These are phyloP conservation scores for Drosophila subsilvestris DNA, from an alignment of 2,888 invertebrate species.

Conservation along the genomic window DNA sequence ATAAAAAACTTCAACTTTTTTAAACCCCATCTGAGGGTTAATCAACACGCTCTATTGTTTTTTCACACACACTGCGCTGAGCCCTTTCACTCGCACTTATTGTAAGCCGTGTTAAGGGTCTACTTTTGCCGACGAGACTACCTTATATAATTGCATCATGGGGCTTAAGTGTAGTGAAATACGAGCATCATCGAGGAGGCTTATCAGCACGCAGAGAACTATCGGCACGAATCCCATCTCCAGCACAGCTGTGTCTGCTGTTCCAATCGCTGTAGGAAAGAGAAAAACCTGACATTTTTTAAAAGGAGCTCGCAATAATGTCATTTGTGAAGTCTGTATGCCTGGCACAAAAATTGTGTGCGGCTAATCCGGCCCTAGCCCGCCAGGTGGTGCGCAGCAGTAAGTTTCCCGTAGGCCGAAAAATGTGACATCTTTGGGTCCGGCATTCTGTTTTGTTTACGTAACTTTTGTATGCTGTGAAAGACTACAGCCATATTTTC, in stretches of 20 bases:
- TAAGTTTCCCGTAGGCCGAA: conserved; percentile 65
- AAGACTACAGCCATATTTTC: conserved; percentile 4
- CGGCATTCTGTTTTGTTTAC: conserved; percentile 75
- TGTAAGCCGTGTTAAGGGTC: too few relatives aligned
- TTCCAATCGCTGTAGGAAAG: conserved; percentile 22
- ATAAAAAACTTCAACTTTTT: too few relatives aligned
- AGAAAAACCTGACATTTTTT: conserved; percentile 20
- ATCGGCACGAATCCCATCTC: conserved; percentile 26
- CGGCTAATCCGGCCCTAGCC: conserved; percentile 67
- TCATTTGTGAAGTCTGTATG: conserved; percentile 78
- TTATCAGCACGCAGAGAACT: not conserved
- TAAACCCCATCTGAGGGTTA: too few relatives aligned
- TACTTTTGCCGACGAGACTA: too few relatives aligned
- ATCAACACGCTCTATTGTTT: too few relatives aligned
- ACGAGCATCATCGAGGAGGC: not conserved
- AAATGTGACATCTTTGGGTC: conserved; percentile 1
- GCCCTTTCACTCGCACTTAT: too few relatives aligned
- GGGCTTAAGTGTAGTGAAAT: not conserved
- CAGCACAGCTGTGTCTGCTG: conserved; percentile 18
- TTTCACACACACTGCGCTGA: too few relatives aligned
- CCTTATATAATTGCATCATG: too few relatives aligned
- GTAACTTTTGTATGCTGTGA: conserved; percentile 70
- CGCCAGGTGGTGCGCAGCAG: conserved; percentile 76
- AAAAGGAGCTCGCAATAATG: conserved; percentile 66
- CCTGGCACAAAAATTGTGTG: conserved; percentile 73